Conservation (phyloP, 2,797 vertebrate species). For the Tamandua tetradactyla region DNA sequence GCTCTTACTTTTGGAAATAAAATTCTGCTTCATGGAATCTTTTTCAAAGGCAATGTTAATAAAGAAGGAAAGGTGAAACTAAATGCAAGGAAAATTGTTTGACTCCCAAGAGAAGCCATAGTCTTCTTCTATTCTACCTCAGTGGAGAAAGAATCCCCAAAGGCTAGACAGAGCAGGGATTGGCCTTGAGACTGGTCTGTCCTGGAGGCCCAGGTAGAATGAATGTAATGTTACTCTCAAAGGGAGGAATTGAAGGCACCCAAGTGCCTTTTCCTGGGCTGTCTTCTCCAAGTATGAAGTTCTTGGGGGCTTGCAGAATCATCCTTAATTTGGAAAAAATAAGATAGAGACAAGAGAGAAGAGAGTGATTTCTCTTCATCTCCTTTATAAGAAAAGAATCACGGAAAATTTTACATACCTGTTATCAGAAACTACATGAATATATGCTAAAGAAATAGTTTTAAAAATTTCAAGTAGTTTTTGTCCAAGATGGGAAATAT, state of each 20-base stretch:
- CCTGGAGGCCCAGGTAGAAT: neutral
- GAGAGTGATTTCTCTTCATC: neutral
- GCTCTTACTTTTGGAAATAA: conserved; percentile 36
- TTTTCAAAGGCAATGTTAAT: conserved; percentile 35
- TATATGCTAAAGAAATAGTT: neutral
- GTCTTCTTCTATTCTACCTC: neutral
- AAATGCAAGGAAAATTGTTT: neutral
- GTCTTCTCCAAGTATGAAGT: neutral
- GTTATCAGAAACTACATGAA: neutral
- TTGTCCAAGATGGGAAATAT: neutral
- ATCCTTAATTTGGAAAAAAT: conserved; percentile 27
- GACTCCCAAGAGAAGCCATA: neutral
- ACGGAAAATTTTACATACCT: neutral
- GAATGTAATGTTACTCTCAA: neutral
- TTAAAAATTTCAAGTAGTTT: neutral
- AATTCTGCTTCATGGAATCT: conserved; percentile 1
- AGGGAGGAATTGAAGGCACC: neutral
- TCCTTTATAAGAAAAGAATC: neutral
- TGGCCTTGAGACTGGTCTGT: neutral
- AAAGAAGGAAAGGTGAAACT: neutral
- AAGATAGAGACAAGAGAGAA: neutral
- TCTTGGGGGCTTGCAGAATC: neutral
- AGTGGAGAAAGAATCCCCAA: neutral
- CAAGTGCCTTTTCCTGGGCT: neutral
- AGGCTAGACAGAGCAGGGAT: neutral